These are phyloP conservation scores for Amphiprion clarkii DNA, from an alignment of 2,797 vertebrate genomes.

Conservation along the genomic window DNA sequence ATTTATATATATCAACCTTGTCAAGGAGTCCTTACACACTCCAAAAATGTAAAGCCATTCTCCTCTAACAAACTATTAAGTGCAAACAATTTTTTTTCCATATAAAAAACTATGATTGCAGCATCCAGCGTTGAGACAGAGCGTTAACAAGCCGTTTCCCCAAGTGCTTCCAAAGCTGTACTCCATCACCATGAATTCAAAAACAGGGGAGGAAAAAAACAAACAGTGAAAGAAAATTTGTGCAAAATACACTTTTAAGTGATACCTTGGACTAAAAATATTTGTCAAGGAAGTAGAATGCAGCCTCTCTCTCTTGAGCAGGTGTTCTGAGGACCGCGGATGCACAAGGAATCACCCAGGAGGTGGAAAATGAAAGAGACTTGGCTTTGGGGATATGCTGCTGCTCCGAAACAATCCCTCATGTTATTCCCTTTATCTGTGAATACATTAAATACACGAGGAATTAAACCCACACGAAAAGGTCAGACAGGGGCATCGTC, in stretches of 20 bases:
- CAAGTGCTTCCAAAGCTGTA: conserved; percentile 85
- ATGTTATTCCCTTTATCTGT: conserved; percentile 58
- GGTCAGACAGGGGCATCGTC: conserved; percentile 50
- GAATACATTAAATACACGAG: conserved; percentile 32
- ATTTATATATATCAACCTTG: conserved; percentile 83
- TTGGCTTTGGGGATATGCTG: conserved; percentile 36
- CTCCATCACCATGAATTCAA: conserved; percentile 72
- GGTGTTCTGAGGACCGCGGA: conserved; percentile 32
- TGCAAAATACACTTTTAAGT: conserved; percentile 84
- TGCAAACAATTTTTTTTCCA: conserved; percentile 90
- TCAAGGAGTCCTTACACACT: conserved; percentile 83
- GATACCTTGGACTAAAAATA: conserved; percentile 58
- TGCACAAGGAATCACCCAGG: conserved; percentile 52
- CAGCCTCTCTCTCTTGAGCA: conserved; percentile 28
- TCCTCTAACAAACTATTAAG: conserved; percentile 93
- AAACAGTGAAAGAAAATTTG: conserved; percentile 81
- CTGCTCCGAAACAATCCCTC: conserved; percentile 45
- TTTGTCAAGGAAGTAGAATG: conserved; percentile 47
- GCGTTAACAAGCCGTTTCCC: conserved; percentile 82
- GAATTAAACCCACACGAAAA: conserved; percentile 49
- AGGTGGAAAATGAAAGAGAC: conserved; percentile 44
- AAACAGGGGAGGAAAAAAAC: conserved; percentile 33
- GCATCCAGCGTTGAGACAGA: conserved; percentile 91
- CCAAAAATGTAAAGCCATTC: conserved; percentile 88
- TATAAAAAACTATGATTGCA: conserved; percentile 89